Evolutionary conservation across 1,140 invertebrate species (phyloP).

Genomic region (Elysia chlorotica): DNA sequence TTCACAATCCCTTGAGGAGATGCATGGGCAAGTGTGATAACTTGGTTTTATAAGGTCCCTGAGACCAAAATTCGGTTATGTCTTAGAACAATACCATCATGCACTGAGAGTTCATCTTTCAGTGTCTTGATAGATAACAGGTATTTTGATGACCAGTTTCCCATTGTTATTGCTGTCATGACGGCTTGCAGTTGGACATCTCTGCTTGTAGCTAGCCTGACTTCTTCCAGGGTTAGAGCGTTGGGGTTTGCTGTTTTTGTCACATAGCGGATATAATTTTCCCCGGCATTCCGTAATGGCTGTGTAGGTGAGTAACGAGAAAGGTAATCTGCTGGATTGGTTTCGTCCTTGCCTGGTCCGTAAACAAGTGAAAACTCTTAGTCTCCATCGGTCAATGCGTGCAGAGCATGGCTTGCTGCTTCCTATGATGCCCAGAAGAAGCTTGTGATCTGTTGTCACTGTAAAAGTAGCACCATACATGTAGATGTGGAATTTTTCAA

Average conservation of each 20-base stretch:
- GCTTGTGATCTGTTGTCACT: background rate
- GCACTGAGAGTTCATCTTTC: background rate
- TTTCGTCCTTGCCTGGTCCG: background rate
- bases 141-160: background rate
- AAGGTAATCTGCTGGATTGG: background rate
- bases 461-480: background rate
- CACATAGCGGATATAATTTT: background rate
- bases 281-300: background rate
- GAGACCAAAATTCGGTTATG: background rate
- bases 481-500: background rate
- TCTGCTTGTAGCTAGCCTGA: background rate
- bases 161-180: background rate
- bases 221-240: background rate
- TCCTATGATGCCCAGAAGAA: background rate
- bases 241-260: background rate
- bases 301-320: background rate
- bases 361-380: background rate
- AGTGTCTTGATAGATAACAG: background rate
- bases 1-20: background rate
- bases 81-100: background rate
- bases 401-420: background rate
- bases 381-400: background rate
- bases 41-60: background rate
- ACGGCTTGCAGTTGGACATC: background rate
- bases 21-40: background rate